Evolutionary conservation across 2,113 vertebrate species (phyloP).

Genomic region (Calyptommatus sinebrachiatus): DNA sequence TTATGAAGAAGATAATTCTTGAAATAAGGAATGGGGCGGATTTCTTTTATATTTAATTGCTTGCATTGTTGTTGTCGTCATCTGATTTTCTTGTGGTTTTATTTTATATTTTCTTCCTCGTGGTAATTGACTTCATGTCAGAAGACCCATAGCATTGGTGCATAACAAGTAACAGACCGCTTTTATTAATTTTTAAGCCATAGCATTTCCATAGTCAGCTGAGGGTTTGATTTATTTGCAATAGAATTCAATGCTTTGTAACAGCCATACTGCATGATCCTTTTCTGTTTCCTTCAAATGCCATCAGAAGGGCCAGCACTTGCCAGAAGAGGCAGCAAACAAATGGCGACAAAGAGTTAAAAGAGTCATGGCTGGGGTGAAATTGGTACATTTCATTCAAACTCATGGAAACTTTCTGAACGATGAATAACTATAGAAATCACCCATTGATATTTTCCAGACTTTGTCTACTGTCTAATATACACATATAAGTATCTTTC

Average conservation of each 20-base stretch:
- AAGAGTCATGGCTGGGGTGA: slow-evolving; percentile 83
- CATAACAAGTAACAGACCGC: neutral
- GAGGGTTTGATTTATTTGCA: slow-evolving; percentile 28
- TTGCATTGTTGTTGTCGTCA: slow-evolving; percentile 10
- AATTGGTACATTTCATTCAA: slow-evolving; percentile 79
- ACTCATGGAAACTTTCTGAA: slow-evolving; percentile 49
- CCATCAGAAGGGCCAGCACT: slow-evolving; percentile 73
- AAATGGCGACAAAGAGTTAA: slow-evolving; percentile 84
- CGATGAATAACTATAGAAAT: slow-evolving; percentile 57
- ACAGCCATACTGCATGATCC: slow-evolving; percentile 48
- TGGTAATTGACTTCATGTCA: slow-evolving; percentile 18
- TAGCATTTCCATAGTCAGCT: neutral
- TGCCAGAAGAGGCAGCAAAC: slow-evolving; percentile 76
- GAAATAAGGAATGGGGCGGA: neutral
- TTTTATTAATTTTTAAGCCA: slow-evolving; percentile 26
- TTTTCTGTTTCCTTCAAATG: slow-evolving; percentile 67
- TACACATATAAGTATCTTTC: slow-evolving; percentile 41
- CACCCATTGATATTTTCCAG: slow-evolving; percentile 30
- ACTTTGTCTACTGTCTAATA: slow-evolving; percentile 53
- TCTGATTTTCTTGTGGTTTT: slow-evolving; percentile 1
- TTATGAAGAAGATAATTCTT: neutral
- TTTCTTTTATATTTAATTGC: neutral
- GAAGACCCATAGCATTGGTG: neutral
- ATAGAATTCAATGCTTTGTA: slow-evolving; percentile 32
- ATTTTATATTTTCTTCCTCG: slow-evolving; percentile 16